Evolutionary conservation across 2,113 vertebrate genomes (phyloP).

Genomic region (Sylvilagus bachmani): DNA sequence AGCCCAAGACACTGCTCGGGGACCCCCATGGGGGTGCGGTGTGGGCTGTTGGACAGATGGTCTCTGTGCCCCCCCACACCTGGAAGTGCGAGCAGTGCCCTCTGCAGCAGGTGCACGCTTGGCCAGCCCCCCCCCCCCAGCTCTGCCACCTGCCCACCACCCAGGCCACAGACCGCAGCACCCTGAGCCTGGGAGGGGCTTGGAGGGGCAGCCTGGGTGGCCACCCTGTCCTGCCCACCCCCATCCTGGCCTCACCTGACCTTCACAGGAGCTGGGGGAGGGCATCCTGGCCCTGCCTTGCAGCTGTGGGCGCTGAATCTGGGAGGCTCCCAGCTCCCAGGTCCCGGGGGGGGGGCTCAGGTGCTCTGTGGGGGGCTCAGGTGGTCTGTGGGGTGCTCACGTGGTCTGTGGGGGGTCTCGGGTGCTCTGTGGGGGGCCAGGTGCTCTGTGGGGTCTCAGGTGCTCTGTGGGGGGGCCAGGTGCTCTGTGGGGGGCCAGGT

Average conservation of each 20-base stretch:
- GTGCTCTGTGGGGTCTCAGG: too few relatives aligned
- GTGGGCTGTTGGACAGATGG: background rate
- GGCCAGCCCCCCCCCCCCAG: too few relatives aligned
- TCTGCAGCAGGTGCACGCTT: background rate
- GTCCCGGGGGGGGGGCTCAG: background rate
- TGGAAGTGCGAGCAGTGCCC: too few relatives aligned
- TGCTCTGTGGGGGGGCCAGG: too few relatives aligned
- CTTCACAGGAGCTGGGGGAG: background rate
- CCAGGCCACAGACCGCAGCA: background rate
- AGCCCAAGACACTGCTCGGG: too few relatives aligned
- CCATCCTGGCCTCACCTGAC: background rate
- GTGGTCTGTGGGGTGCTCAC: too few relatives aligned
- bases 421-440: too few relatives aligned
- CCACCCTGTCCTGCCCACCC: background rate
- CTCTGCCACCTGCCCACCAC: background rate
- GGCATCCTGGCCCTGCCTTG: accelerated
- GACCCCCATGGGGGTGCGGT: too few relatives aligned
- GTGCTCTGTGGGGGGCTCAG: too few relatives aligned
- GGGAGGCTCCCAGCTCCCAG: background rate
- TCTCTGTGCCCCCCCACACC: background rate
- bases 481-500: too few relatives aligned
- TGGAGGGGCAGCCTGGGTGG: background rate
- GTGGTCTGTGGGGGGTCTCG: too few relatives aligned
- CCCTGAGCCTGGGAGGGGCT: background rate
- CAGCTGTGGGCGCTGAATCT: background rate